Evolutionary conservation across 2,888 invertebrate genomes (phyloP).

Genomic region (Agriopis leucophaearia): DNA sequence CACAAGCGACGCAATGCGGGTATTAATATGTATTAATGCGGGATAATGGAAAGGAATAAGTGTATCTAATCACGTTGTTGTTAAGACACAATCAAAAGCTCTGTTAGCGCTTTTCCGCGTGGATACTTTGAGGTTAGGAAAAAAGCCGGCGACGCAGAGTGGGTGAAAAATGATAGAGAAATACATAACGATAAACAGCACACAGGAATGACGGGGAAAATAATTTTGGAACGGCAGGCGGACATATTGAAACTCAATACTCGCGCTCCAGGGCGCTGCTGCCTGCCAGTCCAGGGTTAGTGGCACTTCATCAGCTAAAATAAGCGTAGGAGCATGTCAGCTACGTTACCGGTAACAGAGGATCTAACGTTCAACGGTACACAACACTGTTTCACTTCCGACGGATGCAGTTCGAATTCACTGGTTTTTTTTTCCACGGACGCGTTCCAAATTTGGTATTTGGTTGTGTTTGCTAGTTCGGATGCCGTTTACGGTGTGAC

Average conservation of each 20-base stretch:
- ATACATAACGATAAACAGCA: conserved; percentile 50
- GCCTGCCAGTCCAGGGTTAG: conserved; percentile 59
- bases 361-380: conserved; percentile 66
- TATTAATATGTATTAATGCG: conserved; percentile 30
- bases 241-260: conserved; percentile 83
- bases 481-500: conserved; percentile 68
- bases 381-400: conserved; percentile 80
- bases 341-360: conserved; percentile 78
- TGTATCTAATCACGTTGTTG: conserved; percentile 38
- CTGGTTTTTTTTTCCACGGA: conserved; percentile 64
- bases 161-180: conserved; percentile 54
- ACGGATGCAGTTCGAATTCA: conserved; percentile 67
- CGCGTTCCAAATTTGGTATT: conserved; percentile 65
- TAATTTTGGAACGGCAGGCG: conserved; percentile 77
- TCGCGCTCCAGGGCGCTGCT: conserved; percentile 72
- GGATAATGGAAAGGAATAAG: conserved; percentile 26
- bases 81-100: conserved; percentile 43
- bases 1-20: conserved; percentile 45
- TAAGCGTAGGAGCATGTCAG: conserved; percentile 52
- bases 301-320: conserved; percentile 56
- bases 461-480: conserved; percentile 51
- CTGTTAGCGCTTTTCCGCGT: conserved; percentile 34
- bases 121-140: conserved; percentile 71
- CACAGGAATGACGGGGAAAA: conserved; percentile 67
- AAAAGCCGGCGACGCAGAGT: conserved; percentile 55